Base-by-base conservation (phyloP, 2,113 vertebrate genomes). In the Mirounga angustirostris region DNA sequence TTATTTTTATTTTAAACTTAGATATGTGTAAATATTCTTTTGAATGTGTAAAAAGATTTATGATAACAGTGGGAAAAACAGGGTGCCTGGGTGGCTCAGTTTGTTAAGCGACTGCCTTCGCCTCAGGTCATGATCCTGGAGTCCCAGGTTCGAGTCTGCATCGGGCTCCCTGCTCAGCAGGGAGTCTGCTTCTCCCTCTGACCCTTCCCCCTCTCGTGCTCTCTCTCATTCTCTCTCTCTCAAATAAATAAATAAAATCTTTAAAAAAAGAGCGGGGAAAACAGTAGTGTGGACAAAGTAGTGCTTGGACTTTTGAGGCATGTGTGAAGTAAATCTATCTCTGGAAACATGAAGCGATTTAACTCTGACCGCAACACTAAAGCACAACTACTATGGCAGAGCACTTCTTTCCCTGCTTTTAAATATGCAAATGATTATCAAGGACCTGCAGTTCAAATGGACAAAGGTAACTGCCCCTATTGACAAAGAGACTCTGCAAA, bases 1-100 rank as follows among this genome's bases (percentile, higher is more conserved):
- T 95, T 85, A 63, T 76, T 81, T 76, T 83, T 92, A 84, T 65
- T 79, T 84, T 90, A 82, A 95, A 73, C 71, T 76, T 84, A 85
- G 5, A 59, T 61, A 3, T 52, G 36, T 74, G 15, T 63, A 93
- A 1, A 26, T 76, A 61, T 84, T 93, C 26, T 65, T 91, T 91
- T 78, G 52, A 97, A 28, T 82, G 22, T 58, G 30, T 58, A 85
- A 95, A 84, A 80, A 54, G 22, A 56, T 80, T 79, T 61, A 69
- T 4, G 82, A 26, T 74, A 84, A 69, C 14, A 80, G 18, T 40
- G 21, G 21, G 18, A 33, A 73, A 80, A 85, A 50, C 19, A 89
- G 40, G 63, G 30, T 0, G 0, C 63, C 14, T 67, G 30, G 63
- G 14, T 67, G 63, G 13, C 30, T 67, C 63, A 33, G 63, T 67